phyloP scores from a whole-genome alignment of 2,113 vertebrate species.

The Paramormyrops kingsleyae region DNA sequence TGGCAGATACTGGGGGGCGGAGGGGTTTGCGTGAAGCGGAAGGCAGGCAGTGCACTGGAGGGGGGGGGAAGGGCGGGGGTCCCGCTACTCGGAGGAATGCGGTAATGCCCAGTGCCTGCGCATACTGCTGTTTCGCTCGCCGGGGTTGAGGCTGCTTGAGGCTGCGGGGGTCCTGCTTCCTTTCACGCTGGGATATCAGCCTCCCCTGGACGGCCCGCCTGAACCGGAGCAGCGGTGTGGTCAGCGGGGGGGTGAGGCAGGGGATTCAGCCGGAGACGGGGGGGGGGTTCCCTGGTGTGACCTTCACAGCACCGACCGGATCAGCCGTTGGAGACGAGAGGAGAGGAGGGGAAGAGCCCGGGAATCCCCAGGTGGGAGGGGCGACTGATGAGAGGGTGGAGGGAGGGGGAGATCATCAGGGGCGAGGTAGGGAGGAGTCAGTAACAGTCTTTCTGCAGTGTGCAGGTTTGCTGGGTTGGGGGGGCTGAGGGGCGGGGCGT shows the following conservation, averaged over 20 bases:
- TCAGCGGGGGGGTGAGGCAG: background rate
- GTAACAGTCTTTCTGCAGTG: background rate
- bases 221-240: background rate
- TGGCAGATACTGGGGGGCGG: background rate
- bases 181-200: background rate
- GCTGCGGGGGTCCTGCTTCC: background rate
- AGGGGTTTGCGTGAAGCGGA: background rate
- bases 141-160: background rate
- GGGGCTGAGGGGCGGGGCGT: background rate
- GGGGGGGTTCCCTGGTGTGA: background rate
- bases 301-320: background rate
- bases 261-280: background rate
- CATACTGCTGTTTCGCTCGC: background rate
- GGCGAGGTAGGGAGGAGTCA: background rate
- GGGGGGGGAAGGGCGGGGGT: background rate
- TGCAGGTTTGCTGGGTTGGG: background rate
- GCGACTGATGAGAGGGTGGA: background rate
- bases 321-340: background rate
- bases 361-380: background rate
- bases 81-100: background rate
- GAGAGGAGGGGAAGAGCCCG: background rate
- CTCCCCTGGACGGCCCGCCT: background rate
- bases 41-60: background rate
- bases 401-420: background rate
- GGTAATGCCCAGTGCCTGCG: background rate